phyloP scores from a whole-genome alignment of 2,113 vertebrate species.

The Rissa tridactyla region DNA sequence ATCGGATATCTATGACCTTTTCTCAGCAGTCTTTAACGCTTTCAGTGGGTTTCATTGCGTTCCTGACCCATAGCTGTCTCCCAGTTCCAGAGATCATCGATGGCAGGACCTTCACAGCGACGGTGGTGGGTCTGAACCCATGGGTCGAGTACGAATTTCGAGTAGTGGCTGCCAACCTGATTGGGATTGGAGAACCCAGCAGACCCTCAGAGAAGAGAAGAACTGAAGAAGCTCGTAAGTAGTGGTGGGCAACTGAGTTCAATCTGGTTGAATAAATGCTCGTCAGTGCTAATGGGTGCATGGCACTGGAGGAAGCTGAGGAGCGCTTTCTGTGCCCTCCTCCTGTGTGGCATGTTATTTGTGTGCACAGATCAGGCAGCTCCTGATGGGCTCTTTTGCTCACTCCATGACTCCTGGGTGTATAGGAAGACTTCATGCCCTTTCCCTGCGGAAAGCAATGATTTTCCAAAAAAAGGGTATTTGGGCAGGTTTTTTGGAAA shows the following conservation, averaged over 20 bases:
- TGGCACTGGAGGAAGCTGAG: neutral
- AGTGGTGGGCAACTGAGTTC: neutral
- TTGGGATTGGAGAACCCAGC: slow-evolving; percentile 95
- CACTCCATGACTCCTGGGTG: neutral
- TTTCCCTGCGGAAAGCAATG: neutral
- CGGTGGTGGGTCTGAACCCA: slow-evolving; percentile 90
- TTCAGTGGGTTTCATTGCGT: neutral
- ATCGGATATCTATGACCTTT: neutral
- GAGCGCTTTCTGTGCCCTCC: neutral
- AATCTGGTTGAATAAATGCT: neutral
- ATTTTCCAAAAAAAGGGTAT: neutral
- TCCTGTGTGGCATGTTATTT: neutral
- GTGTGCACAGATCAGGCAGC: neutral
- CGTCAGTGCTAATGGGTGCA: fast-evolving
- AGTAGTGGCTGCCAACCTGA: slow-evolving; percentile 88
- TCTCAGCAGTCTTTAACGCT: neutral
- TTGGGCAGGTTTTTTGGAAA: neutral
- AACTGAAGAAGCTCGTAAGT: slow-evolving; percentile 93
- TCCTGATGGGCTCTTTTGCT: neutral
- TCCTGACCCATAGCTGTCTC: neutral
- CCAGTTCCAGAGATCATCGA: slow-evolving; percentile 89
- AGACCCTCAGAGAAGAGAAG: slow-evolving; percentile 89
- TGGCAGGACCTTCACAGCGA: slow-evolving; percentile 89
- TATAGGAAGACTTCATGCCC: neutral
- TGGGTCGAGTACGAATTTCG: slow-evolving; percentile 98